Conservation (phyloP, 1,140 invertebrate genomes). For the Meloidogyne floridensis region DNA sequence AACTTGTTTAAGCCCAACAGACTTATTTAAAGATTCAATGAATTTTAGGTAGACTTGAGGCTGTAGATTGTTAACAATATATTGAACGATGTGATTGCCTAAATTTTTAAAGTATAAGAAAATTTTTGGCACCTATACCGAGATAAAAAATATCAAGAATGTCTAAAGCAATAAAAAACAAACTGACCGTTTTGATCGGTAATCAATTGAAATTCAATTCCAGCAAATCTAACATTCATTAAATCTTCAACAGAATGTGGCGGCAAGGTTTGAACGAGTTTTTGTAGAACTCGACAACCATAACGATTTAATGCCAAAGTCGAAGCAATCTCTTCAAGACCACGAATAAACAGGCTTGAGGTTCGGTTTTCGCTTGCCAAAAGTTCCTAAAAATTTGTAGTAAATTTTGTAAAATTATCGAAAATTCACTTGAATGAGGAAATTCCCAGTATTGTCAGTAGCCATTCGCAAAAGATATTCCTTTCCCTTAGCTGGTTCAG, state of each 20-base stretch:
- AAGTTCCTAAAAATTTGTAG: neutral
- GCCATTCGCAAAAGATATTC: neutral
- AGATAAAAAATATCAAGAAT: no score
- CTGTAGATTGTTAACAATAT: neutral
- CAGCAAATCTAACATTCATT: neutral
- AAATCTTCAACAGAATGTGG: neutral
- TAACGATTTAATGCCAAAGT: slow-evolving; percentile 7
- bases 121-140: no score
- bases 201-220: slow-evolving; percentile 4
- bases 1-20: neutral
- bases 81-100: neutral
- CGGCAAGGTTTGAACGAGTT: neutral
- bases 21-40: neutral
- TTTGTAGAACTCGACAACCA: neutral
- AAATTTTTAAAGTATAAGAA: neutral
- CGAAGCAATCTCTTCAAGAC: neutral
- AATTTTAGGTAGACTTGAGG: slow-evolving; percentile 4
- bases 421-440: neutral
- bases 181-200: neutral
- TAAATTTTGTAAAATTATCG: neutral
- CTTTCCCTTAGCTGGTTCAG: neutral
- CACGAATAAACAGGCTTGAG: neutral
- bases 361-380: neutral
- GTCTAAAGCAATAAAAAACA: neutral
- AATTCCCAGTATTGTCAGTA: neutral